phyloP scores from a whole-genome alignment of 2,797 vertebrate genomes.

The Cyclopterus lumpus region DNA sequence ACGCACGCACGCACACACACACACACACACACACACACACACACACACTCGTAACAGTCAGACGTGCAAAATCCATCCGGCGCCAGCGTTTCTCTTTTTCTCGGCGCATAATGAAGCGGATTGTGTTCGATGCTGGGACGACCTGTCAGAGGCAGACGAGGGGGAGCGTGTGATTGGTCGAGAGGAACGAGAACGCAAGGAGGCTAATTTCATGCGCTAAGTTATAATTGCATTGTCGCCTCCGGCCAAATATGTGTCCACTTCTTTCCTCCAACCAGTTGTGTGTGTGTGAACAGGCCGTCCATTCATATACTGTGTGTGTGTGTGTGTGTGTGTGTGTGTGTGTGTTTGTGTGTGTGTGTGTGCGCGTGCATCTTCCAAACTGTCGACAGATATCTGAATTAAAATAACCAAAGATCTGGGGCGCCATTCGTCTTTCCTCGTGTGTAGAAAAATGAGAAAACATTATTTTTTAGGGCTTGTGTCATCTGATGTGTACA shows the following conservation, averaged over 20 bases:
- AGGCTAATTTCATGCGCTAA: constrained; percentile 93
- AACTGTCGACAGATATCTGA: constrained; percentile 42
- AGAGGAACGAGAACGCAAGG: constrained; percentile 93
- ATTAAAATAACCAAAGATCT: constrained; percentile 35
- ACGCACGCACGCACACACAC: constrained; percentile 41
- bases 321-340: constrained; percentile 5
- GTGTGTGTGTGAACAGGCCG: constrained; percentile 20
- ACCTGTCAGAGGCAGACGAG: constrained; percentile 50
- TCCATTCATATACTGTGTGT: constrained; percentile 18
- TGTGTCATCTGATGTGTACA: constrained; percentile 57
- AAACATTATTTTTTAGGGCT: constrained; percentile 48
- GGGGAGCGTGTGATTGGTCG: constrained; percentile 89
- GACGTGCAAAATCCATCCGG: constrained; percentile 76
- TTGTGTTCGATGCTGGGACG: constrained; percentile 75
- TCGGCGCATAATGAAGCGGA: constrained; percentile 79
- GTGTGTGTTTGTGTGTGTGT: constrained; percentile 10
- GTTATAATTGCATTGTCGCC: constrained; percentile 92
- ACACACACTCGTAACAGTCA: constrained; percentile 49
- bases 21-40: too few species aligned
- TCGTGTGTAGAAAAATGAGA: constrained; percentile 24
- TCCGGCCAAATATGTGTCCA: constrained; percentile 86
- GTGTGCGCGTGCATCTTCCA: constrained; percentile 6
- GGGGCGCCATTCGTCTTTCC: constrained; percentile 24
- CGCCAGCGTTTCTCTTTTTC: constrained; percentile 74
- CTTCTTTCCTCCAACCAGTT: constrained; percentile 71